These are phyloP conservation scores for Schizotus pectinicornis DNA, from an alignment of 2,888 invertebrate species.

Conservation along the genomic window DNA sequence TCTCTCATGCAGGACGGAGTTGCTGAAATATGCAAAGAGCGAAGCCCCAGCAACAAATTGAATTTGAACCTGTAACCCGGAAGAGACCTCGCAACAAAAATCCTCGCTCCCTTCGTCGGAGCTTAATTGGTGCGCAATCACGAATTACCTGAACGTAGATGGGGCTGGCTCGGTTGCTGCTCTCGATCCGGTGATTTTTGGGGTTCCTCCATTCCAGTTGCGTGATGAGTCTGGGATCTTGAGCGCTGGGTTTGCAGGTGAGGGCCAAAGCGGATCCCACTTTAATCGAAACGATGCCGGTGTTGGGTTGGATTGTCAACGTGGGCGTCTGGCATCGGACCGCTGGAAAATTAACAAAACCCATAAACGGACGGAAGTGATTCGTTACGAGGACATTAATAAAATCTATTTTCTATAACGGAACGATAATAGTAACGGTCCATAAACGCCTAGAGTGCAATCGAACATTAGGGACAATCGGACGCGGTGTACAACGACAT, in stretches of 20 bases:
- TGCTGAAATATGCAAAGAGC: no score
- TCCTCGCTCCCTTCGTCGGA: no score
- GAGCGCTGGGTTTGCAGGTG: constrained; percentile 77
- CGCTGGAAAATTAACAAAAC: constrained; percentile 18
- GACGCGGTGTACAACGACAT: constrained; percentile 19
- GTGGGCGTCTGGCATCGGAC: constrained; percentile 10
- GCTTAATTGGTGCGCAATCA: neutral
- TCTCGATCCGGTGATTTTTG: constrained; percentile 70
- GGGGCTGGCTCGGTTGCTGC: constrained; percentile 44
- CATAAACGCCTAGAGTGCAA: constrained; percentile 28
- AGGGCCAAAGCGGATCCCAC: constrained; percentile 78
- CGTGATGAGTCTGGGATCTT: constrained; percentile 70
- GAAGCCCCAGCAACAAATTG: no score
- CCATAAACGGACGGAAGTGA: constrained; percentile 9
- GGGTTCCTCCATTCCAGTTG: constrained; percentile 84
- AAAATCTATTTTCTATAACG: constrained; percentile 20
- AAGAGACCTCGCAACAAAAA: no score
- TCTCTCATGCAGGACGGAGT: no score
- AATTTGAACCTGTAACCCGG: no score
- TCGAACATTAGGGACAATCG: constrained; percentile 24
- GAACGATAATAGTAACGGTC: constrained; percentile 7
- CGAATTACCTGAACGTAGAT: constrained; percentile 51
- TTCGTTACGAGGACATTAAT: constrained; percentile 15
- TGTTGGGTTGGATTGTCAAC: constrained; percentile 74
- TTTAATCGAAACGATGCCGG: constrained; percentile 68